Evolutionary conservation across 2,888 invertebrate genomes (phyloP), one percentile per base, ranked within the genome.

Genomic region (Epirrita christyi): DNA sequence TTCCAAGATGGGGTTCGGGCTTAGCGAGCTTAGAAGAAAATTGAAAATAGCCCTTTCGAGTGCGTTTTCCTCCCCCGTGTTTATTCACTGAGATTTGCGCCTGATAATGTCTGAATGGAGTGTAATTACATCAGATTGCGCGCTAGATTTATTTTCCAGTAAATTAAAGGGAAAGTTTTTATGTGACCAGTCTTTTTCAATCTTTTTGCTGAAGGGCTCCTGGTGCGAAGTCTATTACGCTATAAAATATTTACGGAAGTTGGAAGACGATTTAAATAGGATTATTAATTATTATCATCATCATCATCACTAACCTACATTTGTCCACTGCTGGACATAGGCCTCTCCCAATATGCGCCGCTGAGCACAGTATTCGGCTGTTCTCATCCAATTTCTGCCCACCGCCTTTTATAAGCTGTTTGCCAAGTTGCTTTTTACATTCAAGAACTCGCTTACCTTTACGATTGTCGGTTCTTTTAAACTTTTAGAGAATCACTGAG

Each of bases 21-120:
- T 88, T 88, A 84, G 69, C 72, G 72, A 76, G 81, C 81, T 87
- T 80, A 81, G 72, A 71, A 73, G 80, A 81, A 88, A 90, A 90
- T 88, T 89, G 87, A 89, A 90, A 87, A 81, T 81, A 78, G 80
- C 75, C 83, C 82, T 85, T 83, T 83, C 81, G 84, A 84, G 75
- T 73, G 76, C 70, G 68, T 70, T 64, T 61, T 53, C 59, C 63
- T 67, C 73, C 74, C 77, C 61, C 67, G 50, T 73, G 72, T 76
- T 77, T 76, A 70, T 70, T 70, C 63, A 60, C 55, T 48, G 59
- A 71, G 66, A 73, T 74, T 69, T 60, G 56, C 61, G 57, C 63
- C 68, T 71, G 69, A 75, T 71, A 71, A 70, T 62, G 67, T 49
- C 55, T 61, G 61, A 65, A 64, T 64, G 60, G 56, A 64, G 63